Conservation (phyloP, 2,113 vertebrate genomes). For the Narcine bancroftii region DNA sequence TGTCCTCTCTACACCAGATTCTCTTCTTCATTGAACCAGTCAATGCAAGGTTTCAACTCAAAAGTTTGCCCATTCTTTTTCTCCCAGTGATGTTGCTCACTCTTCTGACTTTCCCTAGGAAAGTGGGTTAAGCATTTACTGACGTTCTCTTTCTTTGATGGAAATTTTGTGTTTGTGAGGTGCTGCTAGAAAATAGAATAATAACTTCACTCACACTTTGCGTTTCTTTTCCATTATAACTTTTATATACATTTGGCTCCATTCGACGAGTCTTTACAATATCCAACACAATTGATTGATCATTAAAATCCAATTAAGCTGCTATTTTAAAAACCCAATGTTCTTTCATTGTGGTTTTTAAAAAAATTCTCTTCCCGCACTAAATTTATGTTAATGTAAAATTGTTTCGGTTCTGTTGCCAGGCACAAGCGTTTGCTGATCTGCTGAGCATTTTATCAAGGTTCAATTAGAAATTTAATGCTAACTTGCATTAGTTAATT, state of each 20-base stretch:
- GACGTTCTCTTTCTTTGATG: neutral
- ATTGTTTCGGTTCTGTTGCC: neutral
- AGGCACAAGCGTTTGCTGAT: neutral
- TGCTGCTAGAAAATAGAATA: too few relatives aligned
- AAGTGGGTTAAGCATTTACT: too few relatives aligned
- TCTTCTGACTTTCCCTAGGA: too few relatives aligned
- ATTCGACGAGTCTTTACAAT: neutral
- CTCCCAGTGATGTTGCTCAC: too few relatives aligned
- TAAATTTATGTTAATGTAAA: neutral
- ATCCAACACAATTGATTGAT: neutral
- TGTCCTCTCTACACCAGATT: too few relatives aligned
- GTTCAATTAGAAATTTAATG: slow-evolving; percentile 33
- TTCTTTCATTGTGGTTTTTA: neutral
- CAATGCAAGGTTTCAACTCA: too few relatives aligned
- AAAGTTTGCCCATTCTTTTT: too few relatives aligned
- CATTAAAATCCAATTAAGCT: neutral
- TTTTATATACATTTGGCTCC: neutral
- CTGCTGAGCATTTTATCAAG: slow-evolving; percentile 10
- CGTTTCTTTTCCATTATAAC: neutral
- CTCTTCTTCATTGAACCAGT: too few relatives aligned
- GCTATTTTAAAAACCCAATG: neutral
- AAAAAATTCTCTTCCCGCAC: neutral
- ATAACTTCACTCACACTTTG: neutral
- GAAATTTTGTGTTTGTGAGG: neutral
- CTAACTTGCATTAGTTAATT: slow-evolving; percentile 31